phyloP scores from a whole-genome alignment of 2,113 vertebrate species.

The Catharus fuscescens region DNA sequence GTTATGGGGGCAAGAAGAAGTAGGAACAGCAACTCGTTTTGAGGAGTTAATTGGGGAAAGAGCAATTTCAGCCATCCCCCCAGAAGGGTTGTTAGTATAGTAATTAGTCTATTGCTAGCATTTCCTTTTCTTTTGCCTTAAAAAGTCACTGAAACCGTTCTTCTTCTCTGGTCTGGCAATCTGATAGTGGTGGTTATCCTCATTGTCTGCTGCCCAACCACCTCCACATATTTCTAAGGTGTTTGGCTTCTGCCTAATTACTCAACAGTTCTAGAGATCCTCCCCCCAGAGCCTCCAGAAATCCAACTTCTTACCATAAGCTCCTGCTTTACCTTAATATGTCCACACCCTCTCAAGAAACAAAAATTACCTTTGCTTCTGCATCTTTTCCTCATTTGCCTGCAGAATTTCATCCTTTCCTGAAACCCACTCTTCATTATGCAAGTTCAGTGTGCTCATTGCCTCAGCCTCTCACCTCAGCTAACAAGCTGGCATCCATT shows the following conservation, averaged over 20 bases:
- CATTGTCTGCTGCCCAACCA: neutral
- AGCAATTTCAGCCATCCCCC: neutral
- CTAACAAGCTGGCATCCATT: conserved; percentile 49
- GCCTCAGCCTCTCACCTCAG: conserved; percentile 22
- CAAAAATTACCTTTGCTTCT: neutral
- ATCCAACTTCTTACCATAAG: neutral
- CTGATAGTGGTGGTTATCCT: neutral
- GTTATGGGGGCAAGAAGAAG: neutral
- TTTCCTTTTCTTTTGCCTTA: neutral
- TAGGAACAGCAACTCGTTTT: neutral
- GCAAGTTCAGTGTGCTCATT: neutral
- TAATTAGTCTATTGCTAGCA: neutral
- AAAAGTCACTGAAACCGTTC: neutral
- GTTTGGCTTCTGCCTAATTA: neutral
- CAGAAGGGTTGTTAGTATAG: neutral
- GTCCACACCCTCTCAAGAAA: neutral
- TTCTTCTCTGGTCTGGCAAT: neutral
- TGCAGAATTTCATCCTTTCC: neutral
- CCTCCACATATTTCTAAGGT: neutral
- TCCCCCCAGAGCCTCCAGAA: neutral
- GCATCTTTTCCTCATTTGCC: neutral
- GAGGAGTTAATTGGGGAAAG: neutral
- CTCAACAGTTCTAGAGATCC: neutral
- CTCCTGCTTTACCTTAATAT: neutral
- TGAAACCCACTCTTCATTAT: neutral